These are phyloP conservation scores for Oreamnos americanus DNA, from an alignment of 2,113 vertebrate species.

Conservation along the genomic window DNA sequence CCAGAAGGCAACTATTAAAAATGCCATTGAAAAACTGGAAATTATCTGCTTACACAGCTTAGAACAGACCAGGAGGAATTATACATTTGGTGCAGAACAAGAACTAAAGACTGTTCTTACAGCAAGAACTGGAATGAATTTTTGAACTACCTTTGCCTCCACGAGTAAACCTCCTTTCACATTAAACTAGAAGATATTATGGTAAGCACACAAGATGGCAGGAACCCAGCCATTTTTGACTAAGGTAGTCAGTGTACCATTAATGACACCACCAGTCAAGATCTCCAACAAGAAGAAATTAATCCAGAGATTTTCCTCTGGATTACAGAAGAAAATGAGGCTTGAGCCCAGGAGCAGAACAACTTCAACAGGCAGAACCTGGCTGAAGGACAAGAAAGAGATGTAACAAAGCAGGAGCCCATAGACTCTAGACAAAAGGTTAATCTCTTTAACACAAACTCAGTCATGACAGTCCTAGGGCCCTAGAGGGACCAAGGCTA, in stretches of 20 bases:
- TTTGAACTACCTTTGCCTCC: not conserved
- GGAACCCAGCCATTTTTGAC: not conserved
- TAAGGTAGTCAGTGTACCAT: not conserved
- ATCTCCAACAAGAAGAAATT: not conserved
- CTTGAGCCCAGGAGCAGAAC: not conserved
- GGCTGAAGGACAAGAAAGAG: not conserved
- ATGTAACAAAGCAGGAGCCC: not conserved
- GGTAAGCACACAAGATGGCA: not conserved
- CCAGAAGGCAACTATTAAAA: slow-evolving; percentile 72
- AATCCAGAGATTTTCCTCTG: not conserved
- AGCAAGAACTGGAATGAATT: not conserved
- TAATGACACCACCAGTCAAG: not conserved
- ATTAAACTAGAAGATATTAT: not conserved
- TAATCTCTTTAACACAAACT: not conserved
- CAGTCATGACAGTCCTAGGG: not conserved
- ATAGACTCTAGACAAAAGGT: not conserved
- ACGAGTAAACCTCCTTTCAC: not conserved
- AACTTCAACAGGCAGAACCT: not conserved
- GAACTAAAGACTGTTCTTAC: slow-evolving; percentile 16
- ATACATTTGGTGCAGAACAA: slow-evolving; percentile 40
- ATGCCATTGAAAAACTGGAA: slow-evolving; percentile 66
- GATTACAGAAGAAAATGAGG: not conserved
- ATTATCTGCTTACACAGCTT: slow-evolving; percentile 66
- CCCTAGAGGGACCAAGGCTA: not conserved
- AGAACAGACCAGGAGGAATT: slow-evolving; percentile 55